phyloP scores from a whole-genome alignment of 2,797 vertebrate genomes.

The Mormyrus hasselquistii region DNA sequence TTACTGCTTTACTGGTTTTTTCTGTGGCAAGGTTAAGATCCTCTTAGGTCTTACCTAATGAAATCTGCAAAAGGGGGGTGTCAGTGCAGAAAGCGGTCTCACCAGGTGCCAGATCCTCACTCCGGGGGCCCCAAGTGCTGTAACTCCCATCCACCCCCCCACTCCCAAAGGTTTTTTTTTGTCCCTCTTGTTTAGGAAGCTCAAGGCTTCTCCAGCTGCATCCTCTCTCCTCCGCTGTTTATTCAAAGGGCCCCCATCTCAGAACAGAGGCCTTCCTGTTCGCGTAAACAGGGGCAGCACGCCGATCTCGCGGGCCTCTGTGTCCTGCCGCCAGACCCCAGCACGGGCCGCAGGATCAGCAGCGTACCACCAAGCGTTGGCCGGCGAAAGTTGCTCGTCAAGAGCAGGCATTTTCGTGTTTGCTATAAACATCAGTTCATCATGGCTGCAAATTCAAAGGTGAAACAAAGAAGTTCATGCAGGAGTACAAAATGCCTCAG shows the following conservation, averaged over 20 bases:
- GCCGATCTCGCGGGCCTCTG: neutral
- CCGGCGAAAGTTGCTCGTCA: neutral
- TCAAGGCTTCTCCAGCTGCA: conserved; percentile 22
- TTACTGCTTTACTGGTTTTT: neutral
- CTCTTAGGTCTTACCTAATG: neutral
- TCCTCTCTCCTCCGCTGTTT: conserved; percentile 25
- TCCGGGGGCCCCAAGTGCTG: neutral
- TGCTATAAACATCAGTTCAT: neutral
- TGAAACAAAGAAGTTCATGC: neutral
- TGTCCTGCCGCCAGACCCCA: neutral
- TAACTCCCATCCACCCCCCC: neutral
- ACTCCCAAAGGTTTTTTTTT: neutral
- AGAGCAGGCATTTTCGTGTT: neutral
- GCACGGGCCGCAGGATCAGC: neutral
- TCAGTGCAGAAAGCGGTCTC: neutral
- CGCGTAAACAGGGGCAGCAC: neutral
- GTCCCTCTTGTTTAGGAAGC: conserved; percentile 13
- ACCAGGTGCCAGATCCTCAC: neutral
- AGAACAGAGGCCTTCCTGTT: conserved; percentile 6
- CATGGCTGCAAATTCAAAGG: neutral
- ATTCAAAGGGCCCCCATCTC: neutral
- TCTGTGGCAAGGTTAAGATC: neutral
- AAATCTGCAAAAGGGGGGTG: neutral
- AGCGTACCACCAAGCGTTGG: neutral
- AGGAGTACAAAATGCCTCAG: neutral